Percentiles rank a stretch among this genome's conserved stretches.
Conservation (phyloP, 2,888 invertebrate species). For the Acleris cristana region DNA sequence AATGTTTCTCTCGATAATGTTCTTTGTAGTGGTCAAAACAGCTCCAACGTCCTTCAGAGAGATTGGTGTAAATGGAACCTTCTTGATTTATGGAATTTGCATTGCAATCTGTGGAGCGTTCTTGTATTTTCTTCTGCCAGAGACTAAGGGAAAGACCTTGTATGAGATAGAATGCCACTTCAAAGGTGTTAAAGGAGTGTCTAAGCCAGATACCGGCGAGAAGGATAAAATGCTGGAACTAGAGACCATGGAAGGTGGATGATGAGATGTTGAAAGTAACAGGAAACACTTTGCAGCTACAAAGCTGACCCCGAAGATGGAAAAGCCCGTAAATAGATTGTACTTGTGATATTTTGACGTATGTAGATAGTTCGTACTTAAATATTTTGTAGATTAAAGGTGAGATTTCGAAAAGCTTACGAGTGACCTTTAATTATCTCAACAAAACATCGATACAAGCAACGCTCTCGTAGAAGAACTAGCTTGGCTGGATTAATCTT, state of each 20-base stretch:
- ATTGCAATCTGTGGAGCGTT: constrained; percentile 83
- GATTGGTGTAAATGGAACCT: constrained; percentile 84
- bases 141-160: constrained; percentile 87
- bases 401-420: background rate
- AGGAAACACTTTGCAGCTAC: constrained; percentile 64
- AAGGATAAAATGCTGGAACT: constrained; percentile 71
- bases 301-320: constrained; percentile 54
- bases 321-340: constrained; percentile 2
- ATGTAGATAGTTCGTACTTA: background rate
- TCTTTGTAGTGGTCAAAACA: constrained; percentile 87
- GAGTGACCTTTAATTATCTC: no score
- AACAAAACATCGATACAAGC: no score
- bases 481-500: no score
- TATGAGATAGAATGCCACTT: constrained; percentile 87
- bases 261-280: constrained; percentile 46
- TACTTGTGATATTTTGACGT: constrained; percentile 23
- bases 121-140: constrained; percentile 85
- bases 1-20: constrained; percentile 85
- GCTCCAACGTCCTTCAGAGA: constrained; percentile 81
- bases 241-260: constrained; percentile 69
- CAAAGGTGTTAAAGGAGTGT: constrained; percentile 53
- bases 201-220: constrained; percentile 47
- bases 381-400: constrained; percentile 20
- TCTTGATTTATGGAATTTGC: constrained; percentile 83
- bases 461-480: no score